A percentile compares a stretch with the other conserved stretches of the same genome.
Evolutionary conservation across 2,888 invertebrate species (phyloP).

Genomic region (Sphecodes monilicornis): DNA sequence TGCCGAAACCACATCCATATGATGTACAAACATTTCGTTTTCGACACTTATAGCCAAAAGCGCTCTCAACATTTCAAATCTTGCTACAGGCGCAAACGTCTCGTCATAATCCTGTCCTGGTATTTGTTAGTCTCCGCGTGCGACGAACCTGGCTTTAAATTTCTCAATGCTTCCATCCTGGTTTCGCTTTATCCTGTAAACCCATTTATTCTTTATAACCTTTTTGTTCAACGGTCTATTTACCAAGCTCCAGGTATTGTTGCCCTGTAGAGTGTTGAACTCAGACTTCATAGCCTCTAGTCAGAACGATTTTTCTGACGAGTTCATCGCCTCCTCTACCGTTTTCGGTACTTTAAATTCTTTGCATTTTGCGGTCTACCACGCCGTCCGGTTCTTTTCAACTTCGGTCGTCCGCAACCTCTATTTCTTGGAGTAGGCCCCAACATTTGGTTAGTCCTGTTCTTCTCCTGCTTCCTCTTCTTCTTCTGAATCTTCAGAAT

Average conservation of each 20-base stretch:
- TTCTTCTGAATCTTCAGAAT: neutral
- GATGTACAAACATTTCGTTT: too few species aligned
- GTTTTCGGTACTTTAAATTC: conserved; percentile 1
- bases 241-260: neutral
- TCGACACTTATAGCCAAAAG: too few species aligned
- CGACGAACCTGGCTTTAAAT: conserved; percentile 12
- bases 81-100: too few species aligned
- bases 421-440: neutral
- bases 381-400: neutral
- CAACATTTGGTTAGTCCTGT: neutral
- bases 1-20: too few species aligned
- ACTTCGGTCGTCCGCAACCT: neutral
- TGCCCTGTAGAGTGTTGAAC: neutral
- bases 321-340: neutral
- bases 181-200: neutral
- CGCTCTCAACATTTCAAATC: too few species aligned
- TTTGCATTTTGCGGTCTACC: neutral
- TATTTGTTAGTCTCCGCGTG: neutral
- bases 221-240: neutral
- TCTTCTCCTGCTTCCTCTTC: neutral
- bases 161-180: neutral
- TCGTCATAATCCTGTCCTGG: too few species aligned
- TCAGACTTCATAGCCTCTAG: neutral
- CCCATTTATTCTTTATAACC: neutral
- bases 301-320: neutral